Conservation (phyloP, 1,140 invertebrate genomes). For the Tribolium madens region DNA sequence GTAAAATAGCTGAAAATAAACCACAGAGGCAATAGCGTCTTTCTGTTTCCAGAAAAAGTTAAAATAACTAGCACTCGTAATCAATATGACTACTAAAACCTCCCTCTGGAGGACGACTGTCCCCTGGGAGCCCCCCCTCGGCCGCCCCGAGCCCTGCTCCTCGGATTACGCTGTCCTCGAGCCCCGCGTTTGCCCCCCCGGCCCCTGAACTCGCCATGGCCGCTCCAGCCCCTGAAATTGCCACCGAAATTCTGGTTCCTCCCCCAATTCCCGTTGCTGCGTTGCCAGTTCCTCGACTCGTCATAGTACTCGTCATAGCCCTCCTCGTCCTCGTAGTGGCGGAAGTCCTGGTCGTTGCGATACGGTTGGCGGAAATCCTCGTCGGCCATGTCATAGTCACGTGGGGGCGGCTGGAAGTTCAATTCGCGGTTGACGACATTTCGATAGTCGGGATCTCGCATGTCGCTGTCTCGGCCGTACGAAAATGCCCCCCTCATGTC, state of each 20-base stretch:
- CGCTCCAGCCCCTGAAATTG: constrained; percentile 51
- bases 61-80: constrained; percentile 17
- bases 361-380: constrained; percentile 35
- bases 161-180: constrained; percentile 33
- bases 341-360: constrained; percentile 38
- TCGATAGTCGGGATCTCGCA: constrained; percentile 51
- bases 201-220: constrained; percentile 16
- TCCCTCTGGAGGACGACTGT: constrained; percentile 12
- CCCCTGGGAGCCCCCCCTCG: constrained; percentile 22
- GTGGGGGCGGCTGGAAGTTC: constrained; percentile 51
- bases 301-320: constrained; percentile 45
- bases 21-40: too few relatives aligned
- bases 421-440: constrained; percentile 45
- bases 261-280: constrained; percentile 39
- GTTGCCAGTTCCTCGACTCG: constrained; percentile 49
- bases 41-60: too few relatives aligned
- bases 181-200: constrained; percentile 38
- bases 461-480: constrained; percentile 48
- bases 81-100: constrained; percentile 35
- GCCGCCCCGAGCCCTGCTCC: constrained; percentile 11
- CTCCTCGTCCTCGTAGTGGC: constrained; percentile 43
- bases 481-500: constrained; percentile 53
- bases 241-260: constrained; percentile 35
- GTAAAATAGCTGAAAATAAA: neutral
- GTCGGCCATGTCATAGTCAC: constrained; percentile 55